Base-by-base conservation (phyloP, 2,113 vertebrate genomes). In the Zosterops lateralis region DNA sequence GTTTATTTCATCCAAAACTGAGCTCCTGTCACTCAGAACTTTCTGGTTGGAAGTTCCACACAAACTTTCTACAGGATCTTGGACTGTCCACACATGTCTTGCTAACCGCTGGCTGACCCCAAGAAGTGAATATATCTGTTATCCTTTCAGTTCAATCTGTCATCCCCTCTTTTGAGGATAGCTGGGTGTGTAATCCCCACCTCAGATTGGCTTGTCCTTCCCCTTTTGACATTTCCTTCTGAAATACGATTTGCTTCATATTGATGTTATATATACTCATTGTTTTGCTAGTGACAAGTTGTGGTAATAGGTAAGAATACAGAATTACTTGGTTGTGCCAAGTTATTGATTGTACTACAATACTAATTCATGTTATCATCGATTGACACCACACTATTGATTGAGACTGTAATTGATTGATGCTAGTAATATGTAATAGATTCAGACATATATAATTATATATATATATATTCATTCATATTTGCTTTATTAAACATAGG, bases 41-140 rank as follows among this genome's bases (percentile, higher is more conserved):
- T 78, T 34, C 38, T 0, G 0, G 15, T 3, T 78, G 24, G 74
- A 50, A 38, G 38, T 40, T 8, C 17, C 17, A 54, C 31, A 34
- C 20, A 54, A 50, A 77, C 44, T 58, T 77, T 44, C 54, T 78
- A 13, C 3, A 5, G 38, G 50, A 74, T 70, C 17, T 60, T 4
- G 8, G 8, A 17, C 17, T 68, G 13, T 67, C 28, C 4, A 4
- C 22, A 17, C 26, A 18, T 2, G 3, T 20, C 31, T 6, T 8
- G 26, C 48, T 89, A 31, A 54, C 20, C 32, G 12, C 32, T 34
- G 12, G 22, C 57, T 34, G 70, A 67, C n/a, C 9, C 38, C 3
- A 1, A 11, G 28, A 78, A 74, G 17, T 2, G 11, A 77, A 9
- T 18, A 13, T 40, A n/a, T 56, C 45, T 45, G 21, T 45, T 56